Evolutionary conservation across 92 coral and sea anemone species (phyloP).

Genomic region (Galaxea fascicularis): DNA sequence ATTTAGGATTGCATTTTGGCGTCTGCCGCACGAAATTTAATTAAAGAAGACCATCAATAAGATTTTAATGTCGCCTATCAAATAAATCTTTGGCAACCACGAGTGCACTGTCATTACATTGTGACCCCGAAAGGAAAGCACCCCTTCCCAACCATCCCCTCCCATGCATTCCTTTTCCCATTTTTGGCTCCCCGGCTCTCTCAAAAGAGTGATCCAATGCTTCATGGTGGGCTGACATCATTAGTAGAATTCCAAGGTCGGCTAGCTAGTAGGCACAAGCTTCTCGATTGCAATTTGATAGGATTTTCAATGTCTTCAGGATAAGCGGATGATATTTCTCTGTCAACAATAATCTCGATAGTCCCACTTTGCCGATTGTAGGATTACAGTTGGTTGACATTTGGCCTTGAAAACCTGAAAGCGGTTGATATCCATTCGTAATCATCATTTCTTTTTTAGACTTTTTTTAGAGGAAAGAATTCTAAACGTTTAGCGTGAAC

Average conservation of each 20-base stretch:
- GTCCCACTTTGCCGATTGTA: neutral
- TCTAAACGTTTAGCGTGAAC: neutral
- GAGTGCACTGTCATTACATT: no score
- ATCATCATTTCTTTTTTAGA: neutral
- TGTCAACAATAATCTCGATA: neutral
- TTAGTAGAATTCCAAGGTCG: conserved; percentile 16
- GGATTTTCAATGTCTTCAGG: conserved; percentile 26
- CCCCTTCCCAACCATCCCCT: no score
- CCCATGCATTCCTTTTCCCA: neutral
- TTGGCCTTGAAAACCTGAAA: no score
- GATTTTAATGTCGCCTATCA: no score
- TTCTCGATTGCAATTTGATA: neutral
- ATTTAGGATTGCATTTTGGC: no score
- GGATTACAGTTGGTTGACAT: neutral
- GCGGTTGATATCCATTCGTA: no score
- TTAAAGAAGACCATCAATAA: no score
- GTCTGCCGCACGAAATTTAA: no score
- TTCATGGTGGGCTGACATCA: neutral
- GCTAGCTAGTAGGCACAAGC: neutral
- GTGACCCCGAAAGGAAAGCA: no score
- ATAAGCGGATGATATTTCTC: neutral
- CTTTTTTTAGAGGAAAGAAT: neutral
- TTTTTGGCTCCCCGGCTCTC: neutral
- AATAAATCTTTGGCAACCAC: no score
- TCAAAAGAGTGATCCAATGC: neutral